Conservation (phyloP, 2,113 vertebrate genomes). For the Trematocara macrostoma region DNA sequence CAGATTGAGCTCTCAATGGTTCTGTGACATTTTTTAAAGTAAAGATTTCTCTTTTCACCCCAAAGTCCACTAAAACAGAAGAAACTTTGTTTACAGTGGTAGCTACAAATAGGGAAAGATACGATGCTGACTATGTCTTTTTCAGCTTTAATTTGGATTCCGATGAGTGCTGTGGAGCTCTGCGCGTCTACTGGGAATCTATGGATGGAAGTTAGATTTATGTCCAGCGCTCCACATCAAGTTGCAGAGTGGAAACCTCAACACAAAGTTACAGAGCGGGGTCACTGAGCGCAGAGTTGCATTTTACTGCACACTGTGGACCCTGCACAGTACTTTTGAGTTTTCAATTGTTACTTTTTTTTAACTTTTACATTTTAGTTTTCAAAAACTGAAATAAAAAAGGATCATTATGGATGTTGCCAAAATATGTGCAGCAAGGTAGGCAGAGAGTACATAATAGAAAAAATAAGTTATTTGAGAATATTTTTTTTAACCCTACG, state of each 20-base stretch:
- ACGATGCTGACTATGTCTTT: neutral
- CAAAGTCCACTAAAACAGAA: neutral
- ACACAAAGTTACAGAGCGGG: neutral
- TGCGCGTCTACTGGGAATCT: neutral
- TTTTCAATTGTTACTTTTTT: neutral
- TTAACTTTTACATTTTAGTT: neutral
- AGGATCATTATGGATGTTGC: neutral
- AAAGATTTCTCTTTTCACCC: neutral
- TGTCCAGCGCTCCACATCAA: neutral
- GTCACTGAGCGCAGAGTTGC: rapidly evolving
- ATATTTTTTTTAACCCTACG: neutral
- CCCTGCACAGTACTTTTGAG: neutral
- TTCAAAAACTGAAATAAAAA: neutral
- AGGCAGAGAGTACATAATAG: neutral
- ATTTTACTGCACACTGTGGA: neutral
- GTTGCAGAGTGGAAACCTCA: neutral
- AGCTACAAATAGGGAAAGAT: neutral
- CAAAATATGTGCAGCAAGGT: neutral
- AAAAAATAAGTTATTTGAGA: neutral
- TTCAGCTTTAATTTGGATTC: neutral
- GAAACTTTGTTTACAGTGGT: neutral
- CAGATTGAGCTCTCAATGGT: neutral
- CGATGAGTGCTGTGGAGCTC: neutral
- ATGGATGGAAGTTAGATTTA: neutral
- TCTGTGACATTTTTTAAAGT: neutral